Evolutionary conservation across 1,140 invertebrate species (phyloP).

Genomic region (Platyura marginata): DNA sequence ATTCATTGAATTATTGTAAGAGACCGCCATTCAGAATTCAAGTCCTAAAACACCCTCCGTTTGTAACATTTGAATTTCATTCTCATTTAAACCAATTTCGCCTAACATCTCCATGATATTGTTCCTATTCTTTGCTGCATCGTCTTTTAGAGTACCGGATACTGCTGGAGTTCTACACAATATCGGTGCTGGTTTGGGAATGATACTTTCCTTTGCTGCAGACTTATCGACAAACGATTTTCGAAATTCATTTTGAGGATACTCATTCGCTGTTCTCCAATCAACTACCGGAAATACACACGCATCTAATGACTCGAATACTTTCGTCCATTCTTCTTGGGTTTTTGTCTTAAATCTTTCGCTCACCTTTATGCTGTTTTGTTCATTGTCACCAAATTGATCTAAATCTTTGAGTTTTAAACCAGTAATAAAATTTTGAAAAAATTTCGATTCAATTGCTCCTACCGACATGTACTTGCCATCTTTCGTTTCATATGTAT

Average conservation of each 20-base stretch:
- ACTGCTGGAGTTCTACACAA: conserved; percentile 49
- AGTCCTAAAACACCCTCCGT: not conserved
- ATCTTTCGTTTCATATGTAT: conserved; percentile 88
- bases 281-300: conserved; percentile 86
- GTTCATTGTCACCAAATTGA: conserved; percentile 68
- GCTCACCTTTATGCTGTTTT: conserved; percentile 31
- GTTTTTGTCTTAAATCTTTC: conserved; percentile 67
- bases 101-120: no score
- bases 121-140: conserved; percentile 7
- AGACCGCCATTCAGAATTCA: no score
- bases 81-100: not conserved
- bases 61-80: not conserved
- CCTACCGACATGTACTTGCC: conserved; percentile 88
- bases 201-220: conserved; percentile 16
- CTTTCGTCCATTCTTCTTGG: conserved; percentile 70
- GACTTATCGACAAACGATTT: conserved; percentile 31
- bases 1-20: no score
- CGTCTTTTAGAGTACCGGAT: conserved; percentile 15
- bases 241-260: conserved; percentile 41
- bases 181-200: conserved; percentile 49
- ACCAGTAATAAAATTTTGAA: conserved; percentile 39
- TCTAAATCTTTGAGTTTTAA: conserved; percentile 43
- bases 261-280: conserved; percentile 40
- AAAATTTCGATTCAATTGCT: conserved; percentile 86
- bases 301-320: conserved; percentile 79